These are phyloP conservation scores for Ophion obscuratus DNA, from an alignment of 2,888 invertebrate species.

Conservation along the genomic window DNA sequence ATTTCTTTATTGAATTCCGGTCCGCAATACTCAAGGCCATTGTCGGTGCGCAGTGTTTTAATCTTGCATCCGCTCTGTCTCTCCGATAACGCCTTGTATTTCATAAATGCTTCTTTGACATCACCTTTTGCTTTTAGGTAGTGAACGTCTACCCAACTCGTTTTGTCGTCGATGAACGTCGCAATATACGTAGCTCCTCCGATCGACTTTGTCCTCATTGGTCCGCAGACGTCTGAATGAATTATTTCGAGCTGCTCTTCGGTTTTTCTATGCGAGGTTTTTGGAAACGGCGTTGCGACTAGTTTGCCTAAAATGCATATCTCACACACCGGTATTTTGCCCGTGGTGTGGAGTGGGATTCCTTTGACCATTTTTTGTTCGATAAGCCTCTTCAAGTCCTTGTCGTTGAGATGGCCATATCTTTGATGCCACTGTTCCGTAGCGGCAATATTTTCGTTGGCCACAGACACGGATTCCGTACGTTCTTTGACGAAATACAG, in stretches of 20 bases:
- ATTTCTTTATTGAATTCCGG: slow-evolving; percentile 12
- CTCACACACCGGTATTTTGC: slow-evolving; percentile 17
- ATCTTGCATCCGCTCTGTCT: slow-evolving; percentile 10
- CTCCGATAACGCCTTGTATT: slow-evolving; percentile 5
- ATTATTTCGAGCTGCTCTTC: slow-evolving; percentile 55
- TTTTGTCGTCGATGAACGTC: slow-evolving; percentile 66
- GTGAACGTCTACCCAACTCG: slow-evolving; percentile 58
- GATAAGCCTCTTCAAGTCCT: neutral
- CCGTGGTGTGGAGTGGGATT: too few species aligned
- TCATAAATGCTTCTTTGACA: slow-evolving; percentile 9
- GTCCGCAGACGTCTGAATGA: slow-evolving; percentile 68
- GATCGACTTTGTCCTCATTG: slow-evolving; percentile 56
- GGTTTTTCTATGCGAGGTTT: slow-evolving; percentile 3
- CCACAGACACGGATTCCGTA: neutral
- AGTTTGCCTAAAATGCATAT: slow-evolving; percentile 54
- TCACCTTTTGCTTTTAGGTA: slow-evolving; percentile 65
- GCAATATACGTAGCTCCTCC: slow-evolving; percentile 62
- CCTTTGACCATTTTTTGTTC: too few species aligned
- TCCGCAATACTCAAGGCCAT: slow-evolving; percentile 24
- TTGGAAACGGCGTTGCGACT: slow-evolving; percentile 23
- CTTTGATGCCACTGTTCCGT: slow-evolving; percentile 19
- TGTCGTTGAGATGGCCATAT: slow-evolving; percentile 11
- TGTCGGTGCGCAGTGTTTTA: slow-evolving; percentile 26
- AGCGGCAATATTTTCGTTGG: neutral
- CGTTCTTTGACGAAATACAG: slow-evolving; percentile 1